Percentiles rank a stretch among this genome's conserved stretches.
phyloP scores from a whole-genome alignment of 64 coral and sea anemone species.

The Stichodactyla helianthus region DNA sequence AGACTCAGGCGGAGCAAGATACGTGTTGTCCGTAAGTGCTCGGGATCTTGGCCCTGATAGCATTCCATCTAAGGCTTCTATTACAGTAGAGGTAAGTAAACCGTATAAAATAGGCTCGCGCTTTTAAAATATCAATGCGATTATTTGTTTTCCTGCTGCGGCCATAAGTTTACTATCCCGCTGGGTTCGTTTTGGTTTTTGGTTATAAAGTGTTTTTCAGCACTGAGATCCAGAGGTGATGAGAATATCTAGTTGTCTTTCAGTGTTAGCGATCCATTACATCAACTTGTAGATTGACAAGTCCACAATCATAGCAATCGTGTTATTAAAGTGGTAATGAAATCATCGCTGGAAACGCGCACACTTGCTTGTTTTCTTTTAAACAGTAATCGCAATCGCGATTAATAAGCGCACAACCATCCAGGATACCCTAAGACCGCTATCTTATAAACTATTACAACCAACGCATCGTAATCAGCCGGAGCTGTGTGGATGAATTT shows the following conservation, averaged over 20 bases:
- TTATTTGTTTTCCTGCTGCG: neutral
- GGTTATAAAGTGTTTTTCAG: neutral
- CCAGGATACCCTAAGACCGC: neutral
- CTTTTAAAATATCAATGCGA: neutral
- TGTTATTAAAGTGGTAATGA: neutral
- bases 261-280: neutral
- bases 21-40: conserved; percentile 55
- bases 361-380: neutral
- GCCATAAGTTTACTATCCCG: neutral
- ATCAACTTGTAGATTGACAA: neutral
- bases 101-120: neutral
- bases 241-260: neutral
- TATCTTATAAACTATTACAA: neutral
- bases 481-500: neutral
- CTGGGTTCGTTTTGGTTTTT: neutral
- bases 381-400: neutral
- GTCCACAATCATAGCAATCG: neutral
- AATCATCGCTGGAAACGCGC: neutral
- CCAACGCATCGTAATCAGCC: neutral
- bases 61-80: conserved; percentile 48
- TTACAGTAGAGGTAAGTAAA: conserved; percentile 63
- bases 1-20: conserved; percentile 9
- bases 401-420: neutral
- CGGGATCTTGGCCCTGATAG: conserved; percentile 71
- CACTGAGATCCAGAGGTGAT: neutral